Evolutionary conservation across 2,888 invertebrate genomes (phyloP).

Genomic region (Hemithea aestivaria): DNA sequence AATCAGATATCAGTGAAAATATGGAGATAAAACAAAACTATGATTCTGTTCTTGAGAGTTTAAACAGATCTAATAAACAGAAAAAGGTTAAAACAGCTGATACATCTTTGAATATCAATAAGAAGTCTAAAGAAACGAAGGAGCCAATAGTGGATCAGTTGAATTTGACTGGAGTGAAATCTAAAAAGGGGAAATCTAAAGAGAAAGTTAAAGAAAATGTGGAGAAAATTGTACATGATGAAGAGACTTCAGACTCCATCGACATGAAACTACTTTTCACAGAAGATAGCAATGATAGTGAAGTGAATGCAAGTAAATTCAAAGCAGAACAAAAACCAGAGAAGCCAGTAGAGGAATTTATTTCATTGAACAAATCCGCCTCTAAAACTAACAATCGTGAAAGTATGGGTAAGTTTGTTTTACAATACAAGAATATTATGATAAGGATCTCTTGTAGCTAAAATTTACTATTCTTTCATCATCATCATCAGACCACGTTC

Average conservation of each 20-base stretch:
- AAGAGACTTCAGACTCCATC: conserved; percentile 54
- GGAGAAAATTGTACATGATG: conserved; percentile 22
- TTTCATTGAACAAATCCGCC: conserved; percentile 51
- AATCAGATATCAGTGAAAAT: conserved; percentile 53
- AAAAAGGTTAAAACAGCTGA: conserved; percentile 42
- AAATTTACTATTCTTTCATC: too few species aligned
- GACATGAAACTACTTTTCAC: conserved; percentile 60
- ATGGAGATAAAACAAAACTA: conserved; percentile 61
- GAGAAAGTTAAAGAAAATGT: conserved; percentile 12
- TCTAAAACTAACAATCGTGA: conserved; percentile 51
- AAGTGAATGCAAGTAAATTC: conserved; percentile 25
- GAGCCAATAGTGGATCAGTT: conserved; percentile 55
- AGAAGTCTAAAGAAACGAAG: conserved; percentile 42
- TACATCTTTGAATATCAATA: conserved; percentile 52
- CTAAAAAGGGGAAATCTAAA: conserved; percentile 30
- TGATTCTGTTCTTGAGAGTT: conserved; percentile 51
- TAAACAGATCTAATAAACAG: conserved; percentile 40
- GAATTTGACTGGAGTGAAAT: conserved; percentile 53
- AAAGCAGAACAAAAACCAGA: conserved; percentile 11
- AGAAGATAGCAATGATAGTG: conserved; percentile 58
- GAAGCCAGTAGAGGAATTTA: conserved; percentile 34
- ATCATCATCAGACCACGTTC: too few species aligned
- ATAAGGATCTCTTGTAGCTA: too few species aligned
- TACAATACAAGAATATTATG: too few species aligned
- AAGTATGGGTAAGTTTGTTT: conserved; percentile 34